Conservation (phyloP, 1,140 invertebrate genomes). For the Panagrolaimus sp. region DNA sequence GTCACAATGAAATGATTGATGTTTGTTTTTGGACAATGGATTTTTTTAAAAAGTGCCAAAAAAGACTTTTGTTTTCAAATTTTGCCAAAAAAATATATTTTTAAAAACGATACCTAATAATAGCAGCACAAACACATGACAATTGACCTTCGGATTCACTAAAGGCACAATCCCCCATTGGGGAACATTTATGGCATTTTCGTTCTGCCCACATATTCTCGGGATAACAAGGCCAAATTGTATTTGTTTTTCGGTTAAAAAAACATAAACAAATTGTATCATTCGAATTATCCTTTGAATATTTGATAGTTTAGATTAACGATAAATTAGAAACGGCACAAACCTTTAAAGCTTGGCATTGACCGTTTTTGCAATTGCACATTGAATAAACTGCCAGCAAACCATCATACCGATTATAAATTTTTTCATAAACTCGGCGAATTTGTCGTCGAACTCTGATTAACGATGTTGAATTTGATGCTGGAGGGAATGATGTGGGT, state of each 20-base stretch:
- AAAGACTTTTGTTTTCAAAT: no score
- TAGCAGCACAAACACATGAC: conserved; percentile 49
- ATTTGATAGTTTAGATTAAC: conserved; percentile 13
- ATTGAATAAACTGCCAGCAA: conserved; percentile 44
- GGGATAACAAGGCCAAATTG: conserved; percentile 52
- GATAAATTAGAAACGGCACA: neutral
- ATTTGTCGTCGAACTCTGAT: conserved; percentile 21
- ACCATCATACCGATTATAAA: conserved; percentile 38
- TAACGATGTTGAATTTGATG: no score
- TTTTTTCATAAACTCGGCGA: conserved; percentile 38
- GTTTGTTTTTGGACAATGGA: no score
- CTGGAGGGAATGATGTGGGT: conserved; percentile 11
- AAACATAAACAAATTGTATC: conserved; percentile 51
- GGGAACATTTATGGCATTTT: conserved; percentile 41
- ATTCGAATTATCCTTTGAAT: conserved; percentile 17
- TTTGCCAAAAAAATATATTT: neutral
- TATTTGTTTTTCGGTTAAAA: conserved; percentile 55
- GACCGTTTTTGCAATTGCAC: conserved; percentile 28
- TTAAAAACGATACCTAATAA: conserved; percentile 40
- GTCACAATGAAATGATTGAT: no score
- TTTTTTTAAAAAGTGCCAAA: no score
- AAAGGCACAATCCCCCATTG: conserved; percentile 51
- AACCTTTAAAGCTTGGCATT: conserved; percentile 6
- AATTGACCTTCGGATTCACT: conserved; percentile 38
- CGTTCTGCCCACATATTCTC: conserved; percentile 46